These are phyloP conservation scores for Dichetophora obliterata DNA, from an alignment of 2,888 invertebrate species.

Conservation along the genomic window DNA sequence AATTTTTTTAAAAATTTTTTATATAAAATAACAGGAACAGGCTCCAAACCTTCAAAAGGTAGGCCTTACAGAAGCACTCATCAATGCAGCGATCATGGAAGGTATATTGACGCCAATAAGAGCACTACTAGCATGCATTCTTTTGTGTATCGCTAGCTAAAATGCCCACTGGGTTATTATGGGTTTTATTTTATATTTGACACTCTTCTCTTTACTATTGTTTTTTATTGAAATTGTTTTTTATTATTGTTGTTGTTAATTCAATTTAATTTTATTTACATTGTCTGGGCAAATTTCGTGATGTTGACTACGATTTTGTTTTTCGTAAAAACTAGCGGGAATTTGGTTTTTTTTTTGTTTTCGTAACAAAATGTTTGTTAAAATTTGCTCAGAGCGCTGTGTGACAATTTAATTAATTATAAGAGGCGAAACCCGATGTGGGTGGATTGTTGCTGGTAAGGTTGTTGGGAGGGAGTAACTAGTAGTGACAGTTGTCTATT, in stretches of 20 bases:
- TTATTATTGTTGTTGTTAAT: conserved; percentile 19
- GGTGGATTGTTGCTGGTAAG: not conserved
- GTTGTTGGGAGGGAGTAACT: too few relatives aligned
- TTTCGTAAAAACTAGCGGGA: not conserved
- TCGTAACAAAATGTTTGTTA: not conserved
- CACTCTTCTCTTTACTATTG: not conserved
- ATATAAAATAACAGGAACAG: too few relatives aligned
- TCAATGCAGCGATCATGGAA: too few relatives aligned
- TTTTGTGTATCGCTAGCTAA: too few relatives aligned
- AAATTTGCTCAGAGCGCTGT: conserved; percentile 18
- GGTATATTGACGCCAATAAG: too few relatives aligned
- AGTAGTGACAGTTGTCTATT: not conserved
- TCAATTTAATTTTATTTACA: conserved; percentile 34
- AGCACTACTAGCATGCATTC: too few relatives aligned
- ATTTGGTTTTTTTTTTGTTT: conserved; percentile 3
- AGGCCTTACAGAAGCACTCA: too few relatives aligned
- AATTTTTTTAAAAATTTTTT: too few relatives aligned
- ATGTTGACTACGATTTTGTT: not conserved
- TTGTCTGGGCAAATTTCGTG: conserved; percentile 20
- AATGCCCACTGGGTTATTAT: not conserved
- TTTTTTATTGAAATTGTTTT: not conserved
- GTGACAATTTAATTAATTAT: conserved; percentile 34
- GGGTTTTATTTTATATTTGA: not conserved
- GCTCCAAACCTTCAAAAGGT: too few relatives aligned
- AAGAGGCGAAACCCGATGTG: conserved; percentile 6